Evolutionary conservation across 2,797 vertebrate genomes (phyloP), one percentile per base, ranked within the genome.

Genomic region (Craterocephalus amniculus): DNA sequence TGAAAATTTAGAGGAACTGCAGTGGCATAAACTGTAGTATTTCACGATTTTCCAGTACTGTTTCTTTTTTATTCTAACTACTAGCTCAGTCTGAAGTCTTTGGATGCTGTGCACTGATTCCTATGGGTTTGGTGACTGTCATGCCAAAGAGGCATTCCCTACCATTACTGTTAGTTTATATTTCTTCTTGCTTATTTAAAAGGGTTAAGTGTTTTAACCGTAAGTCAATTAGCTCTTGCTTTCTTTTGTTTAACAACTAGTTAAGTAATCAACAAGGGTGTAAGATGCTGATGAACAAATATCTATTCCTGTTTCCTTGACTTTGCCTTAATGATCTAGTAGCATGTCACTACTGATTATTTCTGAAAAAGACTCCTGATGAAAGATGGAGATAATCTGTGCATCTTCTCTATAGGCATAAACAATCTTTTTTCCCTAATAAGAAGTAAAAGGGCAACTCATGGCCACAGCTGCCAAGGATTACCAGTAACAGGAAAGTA

Each of bases 1-100:
- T 60, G 24, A 34, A 78, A 78, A 82, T 24, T 29, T 51, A 67
- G 81, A 74, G 35, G 10, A 45, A 67, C 34, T 57, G 48, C 62
- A 16, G 36, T 12, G 31, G 29, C 20, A n/a, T 14, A 29, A 35
- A 64, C 4, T 1, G 5, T 14, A n/a, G 32, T 34, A 8, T 34
- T 8, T n/a, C 4, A n/a, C 40, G 20, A 43, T 16, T 45, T 52
- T 12, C 22, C 26, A 4, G 49, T 48, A n/a, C 45, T 48, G n/a
- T 48, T 48, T 48, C 22, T 48, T 48, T 48, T 48, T 20, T 48
- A 22, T 48, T 22, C 6, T 22, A 48, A 22, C 45, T 22, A 10
- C 45, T 22, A 48, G n/a, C 45, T 48, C 45, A 22, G 11, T 20
- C 45, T 48, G 10, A 22, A 48, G 45, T 22, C 3, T 54, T 24